These are phyloP conservation scores for Venturia canescens DNA, from an alignment of 1,140 invertebrate species.

Conservation along the genomic window DNA sequence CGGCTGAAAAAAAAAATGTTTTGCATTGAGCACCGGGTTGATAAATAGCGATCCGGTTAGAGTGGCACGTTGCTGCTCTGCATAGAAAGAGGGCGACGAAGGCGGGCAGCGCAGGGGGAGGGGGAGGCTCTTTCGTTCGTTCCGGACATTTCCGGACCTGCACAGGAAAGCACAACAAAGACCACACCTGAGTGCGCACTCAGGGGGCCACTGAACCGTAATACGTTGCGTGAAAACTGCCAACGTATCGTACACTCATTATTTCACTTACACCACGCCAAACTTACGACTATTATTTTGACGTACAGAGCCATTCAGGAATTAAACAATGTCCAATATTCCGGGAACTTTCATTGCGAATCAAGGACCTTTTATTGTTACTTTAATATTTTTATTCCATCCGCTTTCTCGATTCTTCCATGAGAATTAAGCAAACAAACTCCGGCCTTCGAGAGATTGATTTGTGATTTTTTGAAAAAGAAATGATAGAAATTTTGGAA, in stretches of 20 bases:
- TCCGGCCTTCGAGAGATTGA: no score
- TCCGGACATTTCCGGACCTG: constrained; percentile 52
- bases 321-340: no score
- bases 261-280: constrained; percentile 26
- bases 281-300: neutral
- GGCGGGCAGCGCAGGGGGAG: no score
- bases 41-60: constrained; percentile 25
- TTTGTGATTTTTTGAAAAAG: no score
- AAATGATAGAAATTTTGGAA: no score
- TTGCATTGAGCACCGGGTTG: neutral
- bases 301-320: no score
- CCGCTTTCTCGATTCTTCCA: no score
- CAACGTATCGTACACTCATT: constrained; percentile 34
- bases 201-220: constrained; percentile 52
- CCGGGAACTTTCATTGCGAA: no score
- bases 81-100: neutral
- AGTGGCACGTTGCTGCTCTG: neutral
- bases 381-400: no score
- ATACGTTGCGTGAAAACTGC: constrained; percentile 45
- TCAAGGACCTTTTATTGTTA: no score
- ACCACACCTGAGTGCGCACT: constrained; percentile 56
- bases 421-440: constrained; percentile 1
- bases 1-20: constrained; percentile 3
- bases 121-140: constrained; percentile 37
- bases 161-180: constrained; percentile 53